Conservation (phyloP, 1,140 invertebrate genomes). For the Halesus radiatus region DNA sequence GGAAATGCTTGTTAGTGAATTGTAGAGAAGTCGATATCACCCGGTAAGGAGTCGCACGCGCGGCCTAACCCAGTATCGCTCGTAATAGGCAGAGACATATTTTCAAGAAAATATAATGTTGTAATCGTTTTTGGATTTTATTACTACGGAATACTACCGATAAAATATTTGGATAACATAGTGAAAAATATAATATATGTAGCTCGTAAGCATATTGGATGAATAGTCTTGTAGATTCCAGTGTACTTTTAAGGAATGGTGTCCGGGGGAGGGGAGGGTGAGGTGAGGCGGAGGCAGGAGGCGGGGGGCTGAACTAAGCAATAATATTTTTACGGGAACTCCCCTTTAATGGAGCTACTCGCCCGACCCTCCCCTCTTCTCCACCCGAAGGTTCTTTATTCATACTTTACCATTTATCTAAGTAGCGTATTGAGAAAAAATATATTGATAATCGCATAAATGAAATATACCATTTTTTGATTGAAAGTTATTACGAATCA, state of each 20-base stretch:
- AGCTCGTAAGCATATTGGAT: slow-evolving; percentile 52
- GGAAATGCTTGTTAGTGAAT: slow-evolving; percentile 36
- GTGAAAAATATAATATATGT: slow-evolving; percentile 49
- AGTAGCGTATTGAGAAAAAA: slow-evolving; percentile 50
- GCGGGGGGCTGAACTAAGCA: slow-evolving; percentile 46
- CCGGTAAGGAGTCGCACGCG: slow-evolving; percentile 19
- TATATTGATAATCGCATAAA: slow-evolving; percentile 50
- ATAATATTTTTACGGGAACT: slow-evolving; percentile 45
- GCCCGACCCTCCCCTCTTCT: slow-evolving; percentile 27
- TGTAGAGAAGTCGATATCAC: slow-evolving; percentile 15
- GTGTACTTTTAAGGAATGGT: slow-evolving; percentile 13
- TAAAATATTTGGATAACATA: slow-evolving; percentile 49
- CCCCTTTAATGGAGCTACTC: slow-evolving; percentile 37
- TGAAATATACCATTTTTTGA: slow-evolving; percentile 53
- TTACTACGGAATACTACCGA: slow-evolving; percentile 48
- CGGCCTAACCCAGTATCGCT: slow-evolving; percentile 34
- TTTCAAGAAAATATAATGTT: slow-evolving; percentile 53
- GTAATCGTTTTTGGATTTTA: slow-evolving; percentile 54
- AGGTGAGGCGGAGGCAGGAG: not conserved
- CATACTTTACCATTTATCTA: slow-evolving; percentile 52
- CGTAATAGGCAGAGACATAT: slow-evolving; percentile 46
- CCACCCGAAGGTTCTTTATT: slow-evolving; percentile 46
- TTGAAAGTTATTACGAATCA: slow-evolving; percentile 22
- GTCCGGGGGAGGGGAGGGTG: not conserved
- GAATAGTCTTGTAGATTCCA: slow-evolving; percentile 55